These are phyloP conservation scores for Camelus bactrianus DNA, from an alignment of 2,113 vertebrate species.

Conservation along the genomic window DNA sequence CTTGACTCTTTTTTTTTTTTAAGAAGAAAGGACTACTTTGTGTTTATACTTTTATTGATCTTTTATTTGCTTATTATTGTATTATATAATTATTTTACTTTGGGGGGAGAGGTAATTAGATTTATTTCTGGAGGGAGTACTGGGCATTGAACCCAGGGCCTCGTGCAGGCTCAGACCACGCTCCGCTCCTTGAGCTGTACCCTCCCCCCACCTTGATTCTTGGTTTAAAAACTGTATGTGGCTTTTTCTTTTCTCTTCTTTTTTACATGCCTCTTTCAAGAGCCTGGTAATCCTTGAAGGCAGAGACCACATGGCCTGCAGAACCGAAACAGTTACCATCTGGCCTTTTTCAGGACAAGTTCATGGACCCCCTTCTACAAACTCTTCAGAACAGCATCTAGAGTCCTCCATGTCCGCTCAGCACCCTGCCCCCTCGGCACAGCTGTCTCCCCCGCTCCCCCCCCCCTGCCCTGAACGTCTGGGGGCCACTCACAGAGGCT, in stretches of 20 bases:
- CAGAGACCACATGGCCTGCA: neutral
- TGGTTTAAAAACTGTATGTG: neutral
- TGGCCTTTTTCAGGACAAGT: accelerated
- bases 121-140: no score
- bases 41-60: no score
- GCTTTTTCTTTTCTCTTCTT: neutral
- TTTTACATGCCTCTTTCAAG: neutral
- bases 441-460: neutral
- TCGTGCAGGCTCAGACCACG: no score
- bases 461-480: accelerated
- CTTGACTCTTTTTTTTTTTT: no score
- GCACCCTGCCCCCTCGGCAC: accelerated
- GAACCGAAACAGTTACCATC: neutral
- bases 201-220: no score
- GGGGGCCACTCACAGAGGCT: neutral
- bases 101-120: no score
- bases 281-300: neutral
- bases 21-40: no score
- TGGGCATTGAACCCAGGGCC: no score
- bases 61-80: no score
- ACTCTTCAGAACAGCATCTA: neutral
- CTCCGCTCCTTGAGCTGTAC: no score
- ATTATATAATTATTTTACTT: no score
- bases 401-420: accelerated
- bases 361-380: neutral